Conservation (phyloP, 2,113 vertebrate genomes). For the Lota lota region DNA sequence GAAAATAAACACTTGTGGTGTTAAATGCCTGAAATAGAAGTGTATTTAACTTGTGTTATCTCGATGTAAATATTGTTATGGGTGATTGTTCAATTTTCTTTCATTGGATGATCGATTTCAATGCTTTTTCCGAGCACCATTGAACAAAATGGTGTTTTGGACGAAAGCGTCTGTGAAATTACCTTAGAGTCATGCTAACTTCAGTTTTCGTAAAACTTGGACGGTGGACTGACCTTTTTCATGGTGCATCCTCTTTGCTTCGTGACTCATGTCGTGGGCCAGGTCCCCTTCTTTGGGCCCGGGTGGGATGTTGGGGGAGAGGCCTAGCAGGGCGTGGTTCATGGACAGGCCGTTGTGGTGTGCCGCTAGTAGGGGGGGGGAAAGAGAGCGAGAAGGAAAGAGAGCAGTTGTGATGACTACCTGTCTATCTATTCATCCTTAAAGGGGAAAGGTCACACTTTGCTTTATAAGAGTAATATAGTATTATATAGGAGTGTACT, state of each 20-base stretch:
- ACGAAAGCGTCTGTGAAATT: too few species aligned
- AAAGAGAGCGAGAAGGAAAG: not conserved
- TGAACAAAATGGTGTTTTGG: too few species aligned
- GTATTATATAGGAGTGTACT: not conserved
- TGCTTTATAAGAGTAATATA: not conserved
- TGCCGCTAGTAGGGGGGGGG: conserved; percentile 69
- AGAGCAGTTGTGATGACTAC: not conserved
- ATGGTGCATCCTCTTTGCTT: conserved; percentile 90
- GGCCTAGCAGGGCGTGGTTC: conserved; percentile 94
- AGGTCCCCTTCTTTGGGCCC: conserved; percentile 97
- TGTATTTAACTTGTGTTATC: too few species aligned
- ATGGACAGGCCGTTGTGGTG: conserved; percentile 97
- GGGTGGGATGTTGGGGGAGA: conserved; percentile 91
- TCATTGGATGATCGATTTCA: too few species aligned
- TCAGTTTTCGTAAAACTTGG: not conserved
- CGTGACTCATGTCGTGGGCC: conserved; percentile 93
- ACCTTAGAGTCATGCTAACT: not conserved
- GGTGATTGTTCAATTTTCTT: too few species aligned
- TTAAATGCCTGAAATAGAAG: too few species aligned
- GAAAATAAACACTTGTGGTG: too few species aligned
- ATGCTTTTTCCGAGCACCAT: too few species aligned
- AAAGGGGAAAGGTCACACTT: too few species aligned
- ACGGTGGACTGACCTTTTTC: conserved; percentile 87
- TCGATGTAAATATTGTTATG: too few species aligned
- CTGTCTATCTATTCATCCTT: not conserved